These are phyloP conservation scores for Charanyca ferruginea DNA, from an alignment of 2,888 invertebrate species.

Conservation along the genomic window DNA sequence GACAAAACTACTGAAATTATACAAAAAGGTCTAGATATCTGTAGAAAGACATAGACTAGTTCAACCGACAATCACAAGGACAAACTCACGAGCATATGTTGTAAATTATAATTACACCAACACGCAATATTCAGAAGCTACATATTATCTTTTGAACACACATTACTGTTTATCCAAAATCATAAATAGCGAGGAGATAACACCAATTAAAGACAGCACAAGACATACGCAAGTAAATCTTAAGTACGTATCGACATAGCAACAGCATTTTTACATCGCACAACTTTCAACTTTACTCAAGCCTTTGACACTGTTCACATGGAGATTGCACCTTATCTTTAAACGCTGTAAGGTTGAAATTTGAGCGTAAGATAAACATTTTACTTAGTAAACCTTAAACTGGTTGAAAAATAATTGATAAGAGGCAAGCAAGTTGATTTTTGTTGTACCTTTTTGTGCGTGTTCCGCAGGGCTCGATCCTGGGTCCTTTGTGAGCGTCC, in stretches of 20 bases:
- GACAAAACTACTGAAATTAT: too few relatives aligned
- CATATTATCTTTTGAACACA: background rate
- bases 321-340: constrained; percentile 56
- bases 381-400: constrained; percentile 69
- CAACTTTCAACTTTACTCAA: constrained; percentile 77
- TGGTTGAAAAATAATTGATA: constrained; percentile 77
- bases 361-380: constrained; percentile 32
- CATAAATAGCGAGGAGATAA: constrained; percentile 57
- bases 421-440: constrained; percentile 69
- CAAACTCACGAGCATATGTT: too few relatives aligned
- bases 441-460: constrained; percentile 63
- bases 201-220: constrained; percentile 49
- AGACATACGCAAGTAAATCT: constrained; percentile 54
- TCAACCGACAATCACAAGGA: too few relatives aligned
- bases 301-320: constrained; percentile 69
- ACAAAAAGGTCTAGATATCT: too few relatives aligned
- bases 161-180: constrained; percentile 42
- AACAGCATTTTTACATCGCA: constrained; percentile 69
- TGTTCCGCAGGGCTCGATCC: constrained; percentile 64
- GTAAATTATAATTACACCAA: background rate
- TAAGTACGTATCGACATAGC: constrained; percentile 60
- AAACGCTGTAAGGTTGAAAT: constrained; percentile 6
- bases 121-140: constrained; percentile 17
- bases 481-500: constrained; percentile 59
- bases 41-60: too few relatives aligned